Evolutionary conservation across 2,113 vertebrate species (phyloP).

Genomic region (Peromyscus maniculatus): DNA sequence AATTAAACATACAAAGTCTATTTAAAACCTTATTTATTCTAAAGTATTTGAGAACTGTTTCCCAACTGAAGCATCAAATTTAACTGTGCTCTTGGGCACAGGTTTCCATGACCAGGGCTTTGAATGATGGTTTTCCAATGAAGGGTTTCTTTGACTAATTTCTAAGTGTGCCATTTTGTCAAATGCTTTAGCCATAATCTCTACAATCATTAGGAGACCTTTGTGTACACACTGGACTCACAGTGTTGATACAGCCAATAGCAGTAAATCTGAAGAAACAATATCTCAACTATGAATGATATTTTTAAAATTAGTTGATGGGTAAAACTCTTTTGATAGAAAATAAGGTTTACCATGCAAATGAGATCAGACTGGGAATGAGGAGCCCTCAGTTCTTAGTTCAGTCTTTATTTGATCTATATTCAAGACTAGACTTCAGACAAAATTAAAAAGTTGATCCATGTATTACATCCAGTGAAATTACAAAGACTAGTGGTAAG

Average conservation of each 20-base stretch:
- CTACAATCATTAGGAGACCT: neutral
- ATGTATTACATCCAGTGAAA: neutral
- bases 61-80: neutral
- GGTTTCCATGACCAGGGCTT: neutral
- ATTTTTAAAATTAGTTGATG: constrained; percentile 23
- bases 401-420: constrained; percentile 6
- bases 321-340: constrained; percentile 14
- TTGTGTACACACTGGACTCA: neutral
- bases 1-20: neutral
- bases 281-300: constrained; percentile 27
- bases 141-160: constrained; percentile 48
- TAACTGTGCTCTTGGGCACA: neutral
- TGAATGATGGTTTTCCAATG: neutral
- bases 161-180: constrained; percentile 15
- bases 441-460: constrained; percentile 20
- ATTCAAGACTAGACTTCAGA: neutral
- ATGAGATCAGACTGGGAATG: neutral
- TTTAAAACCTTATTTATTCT: neutral
- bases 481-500: neutral
- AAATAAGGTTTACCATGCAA: constrained; percentile 55
- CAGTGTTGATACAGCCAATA: neutral
- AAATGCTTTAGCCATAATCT: constrained; percentile 29
- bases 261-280: constrained; percentile 44
- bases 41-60: constrained; percentile 44
- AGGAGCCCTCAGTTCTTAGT: neutral